Conservation (phyloP, 2,797 vertebrate species). For the Lagorchestes hirsutus region DNA sequence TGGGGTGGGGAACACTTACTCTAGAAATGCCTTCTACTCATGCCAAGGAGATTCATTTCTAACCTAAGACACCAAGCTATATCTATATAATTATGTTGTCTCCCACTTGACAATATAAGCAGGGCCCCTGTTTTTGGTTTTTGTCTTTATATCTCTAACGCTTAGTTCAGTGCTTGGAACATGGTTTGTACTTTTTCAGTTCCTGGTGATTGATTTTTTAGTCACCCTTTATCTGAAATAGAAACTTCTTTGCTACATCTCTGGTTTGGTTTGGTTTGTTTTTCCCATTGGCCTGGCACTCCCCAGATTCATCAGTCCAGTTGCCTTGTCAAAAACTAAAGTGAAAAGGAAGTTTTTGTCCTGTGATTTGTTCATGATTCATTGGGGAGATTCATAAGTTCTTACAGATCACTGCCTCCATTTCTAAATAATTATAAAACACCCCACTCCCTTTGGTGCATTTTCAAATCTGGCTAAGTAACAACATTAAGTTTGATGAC, state of each 20-base stretch:
- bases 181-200: background rate
- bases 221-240: background rate
- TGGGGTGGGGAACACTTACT: background rate
- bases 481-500: background rate
- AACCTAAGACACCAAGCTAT: background rate
- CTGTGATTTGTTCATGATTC: background rate
- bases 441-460: background rate
- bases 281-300: background rate
- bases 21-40: background rate
- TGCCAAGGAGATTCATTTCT: background rate
- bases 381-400: background rate
- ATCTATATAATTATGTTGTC: background rate
- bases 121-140: background rate
- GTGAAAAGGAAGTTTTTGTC: background rate
- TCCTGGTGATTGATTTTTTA: background rate
- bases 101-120: background rate
- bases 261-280: background rate
- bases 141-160: background rate
- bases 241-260: background rate
- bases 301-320: background rate
- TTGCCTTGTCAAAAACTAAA: background rate
- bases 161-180: background rate
- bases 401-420: background rate
- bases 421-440: background rate
- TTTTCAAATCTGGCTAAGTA: background rate